Percentiles rank a stretch among this genome's conserved stretches.
Conservation (phyloP, 2,113 vertebrate species). For the Sinocyclocheilus anshuiensis region DNA sequence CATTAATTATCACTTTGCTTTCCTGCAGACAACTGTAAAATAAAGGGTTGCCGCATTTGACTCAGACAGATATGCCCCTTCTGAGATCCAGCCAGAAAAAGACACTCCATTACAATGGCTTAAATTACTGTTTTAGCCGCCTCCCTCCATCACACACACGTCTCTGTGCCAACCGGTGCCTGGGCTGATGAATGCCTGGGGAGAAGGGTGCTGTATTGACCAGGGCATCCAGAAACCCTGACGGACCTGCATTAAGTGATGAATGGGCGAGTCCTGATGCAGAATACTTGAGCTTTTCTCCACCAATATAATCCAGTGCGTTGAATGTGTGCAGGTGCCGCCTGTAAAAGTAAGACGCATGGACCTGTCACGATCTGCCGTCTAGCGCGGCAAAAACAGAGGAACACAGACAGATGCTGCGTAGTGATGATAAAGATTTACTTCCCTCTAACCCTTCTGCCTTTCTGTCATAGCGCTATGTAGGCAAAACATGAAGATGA, state of each 20-base stretch:
- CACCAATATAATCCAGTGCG: neutral
- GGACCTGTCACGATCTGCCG: constrained; percentile 26
- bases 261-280: constrained; percentile 20
- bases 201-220: constrained; percentile 57
- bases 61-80: constrained; percentile 54
- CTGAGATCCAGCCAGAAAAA: constrained; percentile 45
- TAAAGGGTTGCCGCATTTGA: constrained; percentile 46
- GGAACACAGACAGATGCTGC: constrained; percentile 11
- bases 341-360: constrained; percentile 30
- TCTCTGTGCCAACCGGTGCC: constrained; percentile 51
- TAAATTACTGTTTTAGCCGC: constrained; percentile 69
- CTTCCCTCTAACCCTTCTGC: neutral
- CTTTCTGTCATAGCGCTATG: constrained; percentile 6
- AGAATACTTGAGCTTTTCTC: constrained; percentile 20
- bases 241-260: constrained; percentile 30
- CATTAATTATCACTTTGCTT: constrained; percentile 55
- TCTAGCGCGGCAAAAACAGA: constrained; percentile 16
- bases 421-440: constrained; percentile 1
- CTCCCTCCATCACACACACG: constrained; percentile 60
- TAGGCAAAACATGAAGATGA: constrained; percentile 3
- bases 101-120: constrained; percentile 52
- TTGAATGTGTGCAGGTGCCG: constrained; percentile 27
- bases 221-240: neutral
- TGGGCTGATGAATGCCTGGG: constrained; percentile 58
- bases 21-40: constrained; percentile 55